Base-by-base conservation (phyloP, 2,888 invertebrate genomes). In the Calliopum simillimum region DNA sequence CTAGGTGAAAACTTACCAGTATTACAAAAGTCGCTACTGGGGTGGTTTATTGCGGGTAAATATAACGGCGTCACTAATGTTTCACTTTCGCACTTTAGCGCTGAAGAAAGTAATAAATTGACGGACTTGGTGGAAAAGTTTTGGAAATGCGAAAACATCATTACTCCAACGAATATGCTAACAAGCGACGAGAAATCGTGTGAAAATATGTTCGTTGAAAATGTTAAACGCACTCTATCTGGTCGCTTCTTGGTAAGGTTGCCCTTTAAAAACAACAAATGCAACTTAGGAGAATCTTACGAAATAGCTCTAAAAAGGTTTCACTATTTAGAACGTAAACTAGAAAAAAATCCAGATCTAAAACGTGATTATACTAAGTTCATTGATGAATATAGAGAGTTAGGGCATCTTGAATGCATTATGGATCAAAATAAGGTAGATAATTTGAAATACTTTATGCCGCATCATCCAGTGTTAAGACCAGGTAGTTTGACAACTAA, bases 401-500 rank as follows among this genome's bases (percentile, higher is more conserved):
- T 58, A 13, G 58, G 16, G 2, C 58, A 58, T 58, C 33, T 58
- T 13, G 58, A 33, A 58, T 53, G n/a, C 4, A 21, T 19, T 4
- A 4, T 12, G 16, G n/a, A 53, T 2, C 16, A 19, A 14, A 4
- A 11, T 58, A 11, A n/a, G n/a, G n/a, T 23, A 58, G 19, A 11
- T 41, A 16, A 59, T 5, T 61, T 13, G 2, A 43, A 61, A 44
- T 61, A 61, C 47, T 67, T 58, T 59, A 58, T 67, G 44, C 68
- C 68, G n/a, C 67, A 67, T 49, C 67, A 67, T 46, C 47, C 58
- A 12, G 67, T 67, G 41, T 23, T 67, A 19, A 16, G 67, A 8
- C 56, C 56, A 33, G 19, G 47, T n/a, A n/a, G n/a, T n/a, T n/a
- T n/a, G n/a, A n/a, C n/a, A n/a, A n/a, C n/a, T n/a, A n/a, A n/a